Conservation (phyloP, 2,797 vertebrate genomes). For the Decapterus maruadsi region DNA sequence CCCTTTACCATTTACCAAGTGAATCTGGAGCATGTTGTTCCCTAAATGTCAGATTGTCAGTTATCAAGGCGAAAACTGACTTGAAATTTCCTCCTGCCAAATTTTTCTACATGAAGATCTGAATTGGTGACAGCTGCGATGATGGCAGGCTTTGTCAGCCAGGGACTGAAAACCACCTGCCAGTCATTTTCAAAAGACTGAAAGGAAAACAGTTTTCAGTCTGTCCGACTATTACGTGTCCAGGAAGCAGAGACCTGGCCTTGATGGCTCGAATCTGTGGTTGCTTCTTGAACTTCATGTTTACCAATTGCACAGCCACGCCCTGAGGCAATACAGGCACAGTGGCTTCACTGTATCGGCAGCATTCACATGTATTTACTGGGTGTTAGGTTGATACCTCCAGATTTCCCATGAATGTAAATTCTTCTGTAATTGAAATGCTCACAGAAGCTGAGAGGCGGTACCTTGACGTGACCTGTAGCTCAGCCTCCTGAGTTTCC, state of each 20-base stretch:
- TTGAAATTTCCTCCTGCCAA: constrained; percentile 33
- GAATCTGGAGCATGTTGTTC: constrained; percentile 39
- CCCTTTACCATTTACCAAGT: constrained; percentile 27
- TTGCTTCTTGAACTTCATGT: constrained; percentile 65
- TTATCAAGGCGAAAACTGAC: constrained; percentile 24
- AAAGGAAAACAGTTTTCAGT: constrained; percentile 39
- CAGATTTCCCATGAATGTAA: constrained; percentile 52
- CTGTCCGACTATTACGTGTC: constrained; percentile 9
- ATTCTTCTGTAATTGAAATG: constrained; percentile 67
- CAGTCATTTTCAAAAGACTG: constrained; percentile 41
- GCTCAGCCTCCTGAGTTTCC: constrained; percentile 50
- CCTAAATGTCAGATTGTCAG: constrained; percentile 59
- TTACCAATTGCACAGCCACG: constrained; percentile 60
- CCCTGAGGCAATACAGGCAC: constrained; percentile 61
- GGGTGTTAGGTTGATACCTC: constrained; percentile 50
- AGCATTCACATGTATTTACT: constrained; percentile 57
- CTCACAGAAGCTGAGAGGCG: constrained; percentile 43
- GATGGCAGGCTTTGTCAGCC: constrained; percentile 39
- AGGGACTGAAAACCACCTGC: constrained; percentile 59
- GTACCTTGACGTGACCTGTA: constrained; percentile 57
- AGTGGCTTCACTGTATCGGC: constrained; percentile 64
- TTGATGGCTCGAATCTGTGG: constrained; percentile 41
- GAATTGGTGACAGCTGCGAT: constrained; percentile 54
- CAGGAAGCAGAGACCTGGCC: constrained; percentile 37
- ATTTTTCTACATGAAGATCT: constrained; percentile 28